Conservation (phyloP, 2,113 vertebrate genomes). For the Orycteropus afer region DNA sequence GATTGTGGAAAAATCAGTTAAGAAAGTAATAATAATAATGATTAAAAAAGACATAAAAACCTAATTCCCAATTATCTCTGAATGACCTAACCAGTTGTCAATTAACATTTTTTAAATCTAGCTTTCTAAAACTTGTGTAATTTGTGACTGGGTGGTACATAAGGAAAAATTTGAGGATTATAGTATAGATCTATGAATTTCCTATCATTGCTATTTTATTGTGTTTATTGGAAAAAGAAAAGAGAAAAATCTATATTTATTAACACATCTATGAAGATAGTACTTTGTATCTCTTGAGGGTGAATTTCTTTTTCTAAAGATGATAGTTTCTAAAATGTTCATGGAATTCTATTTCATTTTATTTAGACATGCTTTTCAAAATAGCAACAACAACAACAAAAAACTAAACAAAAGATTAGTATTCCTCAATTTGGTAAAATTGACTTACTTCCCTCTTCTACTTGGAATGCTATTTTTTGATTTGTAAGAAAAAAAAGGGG, state of each 20-base stretch:
- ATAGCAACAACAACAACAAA: too few species aligned
- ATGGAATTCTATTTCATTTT: too few species aligned
- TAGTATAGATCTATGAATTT: constrained; percentile 1
- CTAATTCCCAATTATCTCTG: constrained; percentile 7
- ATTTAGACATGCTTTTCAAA: too few species aligned
- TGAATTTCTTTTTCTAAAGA: too few species aligned
- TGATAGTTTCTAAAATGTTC: too few species aligned
- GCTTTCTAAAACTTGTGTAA: constrained; percentile 6
- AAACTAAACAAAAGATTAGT: too few species aligned
- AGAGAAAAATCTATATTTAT: background rate
- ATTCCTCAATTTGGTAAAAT: too few species aligned
- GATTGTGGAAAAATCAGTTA: background rate
- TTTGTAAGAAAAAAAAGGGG: too few species aligned
- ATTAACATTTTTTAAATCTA: background rate
- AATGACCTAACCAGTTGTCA: background rate
- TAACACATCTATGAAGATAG: background rate
- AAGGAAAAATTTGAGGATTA: background rate
- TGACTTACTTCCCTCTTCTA: too few species aligned
- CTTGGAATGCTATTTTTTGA: too few species aligned
- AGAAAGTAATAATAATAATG: too few species aligned
- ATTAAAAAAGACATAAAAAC: too few species aligned
- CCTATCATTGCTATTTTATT: background rate
- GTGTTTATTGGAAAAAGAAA: constrained; percentile 6
- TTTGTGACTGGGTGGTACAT: background rate
- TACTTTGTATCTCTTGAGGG: background rate